These are phyloP conservation scores for Neostethus bicornis DNA, from an alignment of 2,797 vertebrate species.

Conservation along the genomic window DNA sequence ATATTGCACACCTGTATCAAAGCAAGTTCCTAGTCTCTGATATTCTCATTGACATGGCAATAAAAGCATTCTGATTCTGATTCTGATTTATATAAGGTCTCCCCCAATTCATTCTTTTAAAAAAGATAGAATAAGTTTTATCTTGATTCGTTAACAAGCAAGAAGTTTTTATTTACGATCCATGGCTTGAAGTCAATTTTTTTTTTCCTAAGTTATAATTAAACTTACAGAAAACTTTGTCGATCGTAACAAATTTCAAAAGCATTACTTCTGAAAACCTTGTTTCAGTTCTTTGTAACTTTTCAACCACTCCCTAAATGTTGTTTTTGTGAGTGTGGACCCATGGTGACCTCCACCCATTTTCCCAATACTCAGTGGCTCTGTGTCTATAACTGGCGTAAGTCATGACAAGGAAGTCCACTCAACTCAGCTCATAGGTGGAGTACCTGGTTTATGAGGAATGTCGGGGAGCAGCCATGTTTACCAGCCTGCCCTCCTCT, in stretches of 20 bases:
- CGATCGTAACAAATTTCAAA: not conserved
- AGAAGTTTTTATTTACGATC: not conserved
- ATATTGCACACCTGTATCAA: no score
- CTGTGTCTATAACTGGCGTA: constrained; percentile 68
- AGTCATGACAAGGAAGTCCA: constrained; percentile 62
- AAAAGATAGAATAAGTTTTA: no score
- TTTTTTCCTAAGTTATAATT: not conserved
- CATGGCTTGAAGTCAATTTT: not conserved
- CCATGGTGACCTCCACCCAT: constrained; percentile 54
- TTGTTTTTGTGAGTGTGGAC: constrained; percentile 59
- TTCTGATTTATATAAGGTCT: no score
- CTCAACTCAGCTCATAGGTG: constrained; percentile 67
- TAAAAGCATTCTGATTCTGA: no score
- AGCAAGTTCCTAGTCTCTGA: no score
- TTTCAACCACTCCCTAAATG: constrained; percentile 50
- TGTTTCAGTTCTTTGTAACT: constrained; percentile 37
- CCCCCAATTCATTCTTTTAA: not conserved
- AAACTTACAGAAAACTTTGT: not conserved
- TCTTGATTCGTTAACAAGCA: no score
- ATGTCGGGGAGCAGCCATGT: constrained; percentile 75
- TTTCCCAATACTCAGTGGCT: constrained; percentile 49
- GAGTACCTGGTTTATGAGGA: constrained; percentile 74
- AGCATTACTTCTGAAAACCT: constrained; percentile 28
- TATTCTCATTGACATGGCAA: no score
- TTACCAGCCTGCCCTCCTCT: constrained; percentile 64